Evolutionary conservation across 2,113 vertebrate genomes (phyloP), one percentile per base, ranked within the genome.

Genomic region (Melanerpes formicivorus): DNA sequence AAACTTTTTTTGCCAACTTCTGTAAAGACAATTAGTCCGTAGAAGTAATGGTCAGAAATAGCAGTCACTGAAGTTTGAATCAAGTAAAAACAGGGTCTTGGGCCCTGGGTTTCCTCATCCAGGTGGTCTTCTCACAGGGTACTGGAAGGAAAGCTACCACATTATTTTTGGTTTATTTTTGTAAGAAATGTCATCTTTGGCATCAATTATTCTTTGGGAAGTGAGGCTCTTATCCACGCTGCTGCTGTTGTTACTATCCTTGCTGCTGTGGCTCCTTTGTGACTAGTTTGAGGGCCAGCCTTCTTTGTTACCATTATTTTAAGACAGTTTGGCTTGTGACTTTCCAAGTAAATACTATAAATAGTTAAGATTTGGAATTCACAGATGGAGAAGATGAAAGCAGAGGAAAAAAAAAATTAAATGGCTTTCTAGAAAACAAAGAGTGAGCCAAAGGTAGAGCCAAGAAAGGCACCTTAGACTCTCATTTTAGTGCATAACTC

Each of bases 361-460:
- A 92, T 23, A 84, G 48, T 62, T 88, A 93, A 65, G 71, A 71
- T 48, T 50, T 80, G 42, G 17, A 87, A 87, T 91, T 90, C 58
- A 18, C 63, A 95, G 71, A 91, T 34, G 48, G 46, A 85, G 88
- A 63, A 80, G 40, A 34, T 70, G 46, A 93, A 80, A 89, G n/a
- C 19, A 23, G 7, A 91, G 60, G 19, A 19, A 12, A 50, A 52
- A 50, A 92, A 91, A 88, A 48, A 87, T 70, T 77, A 86, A 85
- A 95, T 69, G 59, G 44, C 66, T 95, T 95, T 62, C 55, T 79
- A 66, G 92, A 84, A 67, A 78, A 58, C 0, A 5, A 56, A 87
- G 55, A 84, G 11, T 40, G 50, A 90, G 62, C 59, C 37, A 59
- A 75, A 19, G 32, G 27, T 60, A 91, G 87, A 87, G 74, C 75